phyloP scores from a whole-genome alignment of 2,113 vertebrate genomes.

The Indicator maculatus region DNA sequence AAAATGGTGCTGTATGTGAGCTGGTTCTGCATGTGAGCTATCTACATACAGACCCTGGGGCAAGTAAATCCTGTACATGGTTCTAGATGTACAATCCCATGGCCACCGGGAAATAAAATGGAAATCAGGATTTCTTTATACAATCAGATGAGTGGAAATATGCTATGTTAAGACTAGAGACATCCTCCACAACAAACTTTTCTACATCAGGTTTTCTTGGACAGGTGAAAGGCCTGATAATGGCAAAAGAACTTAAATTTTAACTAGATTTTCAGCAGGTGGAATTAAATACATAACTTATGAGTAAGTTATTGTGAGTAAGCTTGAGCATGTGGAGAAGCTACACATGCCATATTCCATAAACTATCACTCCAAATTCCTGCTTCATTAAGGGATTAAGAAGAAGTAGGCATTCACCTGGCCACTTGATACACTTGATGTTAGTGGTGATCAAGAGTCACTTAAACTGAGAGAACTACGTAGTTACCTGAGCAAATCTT shows the following conservation, averaged over 20 bases:
- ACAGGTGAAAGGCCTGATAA: constrained; percentile 14
- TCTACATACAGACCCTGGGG: background rate
- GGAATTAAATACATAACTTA: background rate
- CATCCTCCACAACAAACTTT: background rate
- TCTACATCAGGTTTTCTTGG: background rate
- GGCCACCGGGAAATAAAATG: background rate
- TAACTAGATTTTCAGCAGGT: background rate
- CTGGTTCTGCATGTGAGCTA: background rate
- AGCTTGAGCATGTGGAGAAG: background rate
- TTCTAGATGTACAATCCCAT: background rate
- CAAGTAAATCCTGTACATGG: background rate
- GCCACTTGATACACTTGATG: background rate
- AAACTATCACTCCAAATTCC: background rate
- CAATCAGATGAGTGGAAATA: background rate
- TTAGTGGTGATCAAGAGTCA: background rate
- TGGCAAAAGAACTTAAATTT: background rate
- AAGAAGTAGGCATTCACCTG: background rate
- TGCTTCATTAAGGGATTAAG: background rate
- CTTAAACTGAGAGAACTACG: background rate
- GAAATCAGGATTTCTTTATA: background rate
- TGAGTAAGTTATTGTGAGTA: background rate
- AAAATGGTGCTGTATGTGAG: background rate
- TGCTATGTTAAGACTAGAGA: background rate
- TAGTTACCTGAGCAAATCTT: background rate
- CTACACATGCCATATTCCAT: background rate